These are phyloP conservation scores for Alouatta palliata DNA, from an alignment of 2,113 vertebrate genomes.

Conservation along the genomic window DNA sequence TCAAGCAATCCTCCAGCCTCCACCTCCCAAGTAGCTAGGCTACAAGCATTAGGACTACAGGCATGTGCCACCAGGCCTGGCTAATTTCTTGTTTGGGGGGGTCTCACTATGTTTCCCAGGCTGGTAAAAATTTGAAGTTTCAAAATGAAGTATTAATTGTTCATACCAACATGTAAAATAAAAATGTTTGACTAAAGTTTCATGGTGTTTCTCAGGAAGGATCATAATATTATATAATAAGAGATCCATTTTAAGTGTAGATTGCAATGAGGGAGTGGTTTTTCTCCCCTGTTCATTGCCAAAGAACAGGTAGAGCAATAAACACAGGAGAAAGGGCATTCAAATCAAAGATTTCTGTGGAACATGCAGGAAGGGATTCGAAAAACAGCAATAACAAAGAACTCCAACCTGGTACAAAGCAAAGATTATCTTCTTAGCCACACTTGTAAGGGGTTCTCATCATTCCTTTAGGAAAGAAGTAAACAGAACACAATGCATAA, in stretches of 20 bases:
- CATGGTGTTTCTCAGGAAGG: neutral
- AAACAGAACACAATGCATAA: neutral
- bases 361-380: neutral
- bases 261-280: neutral
- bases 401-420: neutral
- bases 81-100: too few species aligned
- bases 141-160: slow-evolving; percentile 6
- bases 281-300: neutral
- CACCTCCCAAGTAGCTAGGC: too few species aligned
- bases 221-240: neutral
- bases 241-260: neutral
- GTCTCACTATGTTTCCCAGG: too few species aligned
- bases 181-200: neutral
- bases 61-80: too few species aligned
- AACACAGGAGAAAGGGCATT: neutral
- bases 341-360: neutral
- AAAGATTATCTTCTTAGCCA: neutral
- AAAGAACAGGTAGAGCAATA: neutral
- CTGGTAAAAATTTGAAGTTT: neutral
- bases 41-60: too few species aligned
- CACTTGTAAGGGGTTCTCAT: neutral
- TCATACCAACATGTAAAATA: neutral
- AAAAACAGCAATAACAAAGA: neutral
- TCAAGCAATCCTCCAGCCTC: too few species aligned
- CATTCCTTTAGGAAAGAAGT: neutral